Conservation (phyloP, 2,888 invertebrate genomes). For the Tuberolachnus salignus region DNA sequence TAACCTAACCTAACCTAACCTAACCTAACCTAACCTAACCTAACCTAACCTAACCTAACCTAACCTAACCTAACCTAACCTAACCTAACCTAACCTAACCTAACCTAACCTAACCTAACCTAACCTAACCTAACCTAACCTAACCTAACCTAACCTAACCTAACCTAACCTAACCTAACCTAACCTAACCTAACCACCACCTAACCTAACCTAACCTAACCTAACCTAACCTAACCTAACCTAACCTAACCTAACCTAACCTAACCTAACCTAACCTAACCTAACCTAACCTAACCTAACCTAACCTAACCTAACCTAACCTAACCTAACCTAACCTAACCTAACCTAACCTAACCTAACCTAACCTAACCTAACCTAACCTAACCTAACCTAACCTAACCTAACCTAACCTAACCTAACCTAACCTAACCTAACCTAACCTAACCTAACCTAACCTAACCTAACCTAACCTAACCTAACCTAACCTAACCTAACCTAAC, state of each 20-base stretch:
- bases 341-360: constrained; percentile 49
- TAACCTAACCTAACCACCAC: no score
- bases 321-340: constrained; percentile 60
- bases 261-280: constrained; percentile 59
- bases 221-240: no score
- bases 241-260: no score
- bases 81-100: no score
- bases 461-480: constrained; percentile 60
- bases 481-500: constrained; percentile 51
- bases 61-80: constrained; percentile 9
- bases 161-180: no score
- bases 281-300: constrained; percentile 60
- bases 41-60: constrained; percentile 18
- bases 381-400: constrained; percentile 17
- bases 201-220: no score
- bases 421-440: constrained; percentile 56
- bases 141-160: no score
- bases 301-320: constrained; percentile 60
- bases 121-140: no score
- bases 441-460: constrained; percentile 58
- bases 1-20: constrained; percentile 60
- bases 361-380: constrained; percentile 59
- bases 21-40: constrained; percentile 20
- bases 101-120: no score
- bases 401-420: no score